Evolutionary conservation across 1,140 invertebrate species (phyloP).

Genomic region (Procambarus virginalis): DNA sequence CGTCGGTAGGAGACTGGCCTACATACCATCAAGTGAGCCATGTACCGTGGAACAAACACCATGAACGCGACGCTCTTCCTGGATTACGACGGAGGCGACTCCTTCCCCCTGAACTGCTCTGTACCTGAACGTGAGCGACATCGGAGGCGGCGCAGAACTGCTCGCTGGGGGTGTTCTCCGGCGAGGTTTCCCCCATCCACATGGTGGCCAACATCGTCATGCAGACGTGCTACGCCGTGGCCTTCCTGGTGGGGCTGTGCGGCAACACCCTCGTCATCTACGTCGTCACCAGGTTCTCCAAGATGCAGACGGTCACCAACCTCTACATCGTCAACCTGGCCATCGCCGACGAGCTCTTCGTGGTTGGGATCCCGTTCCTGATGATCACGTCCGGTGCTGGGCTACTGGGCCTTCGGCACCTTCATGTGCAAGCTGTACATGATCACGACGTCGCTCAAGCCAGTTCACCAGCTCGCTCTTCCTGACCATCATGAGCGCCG

Average conservation of each 20-base stretch:
- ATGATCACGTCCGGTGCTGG: constrained; percentile 89
- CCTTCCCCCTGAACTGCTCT: constrained; percentile 42
- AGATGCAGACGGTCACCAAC: constrained; percentile 98
- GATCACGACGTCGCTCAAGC: constrained; percentile 94
- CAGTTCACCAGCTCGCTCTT: constrained; percentile 96
- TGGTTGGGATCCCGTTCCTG: constrained; percentile 94
- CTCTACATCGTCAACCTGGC: constrained; percentile 97
- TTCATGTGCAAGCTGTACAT: constrained; percentile 94
- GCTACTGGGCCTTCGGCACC: constrained; percentile 92
- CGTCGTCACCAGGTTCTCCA: constrained; percentile 92
- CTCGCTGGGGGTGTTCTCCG: constrained; percentile 26
- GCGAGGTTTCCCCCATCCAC: constrained; percentile 20
- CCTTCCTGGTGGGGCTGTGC: constrained; percentile 90
- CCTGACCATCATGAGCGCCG: constrained; percentile 95
- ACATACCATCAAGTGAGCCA: no score
- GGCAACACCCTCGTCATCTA: constrained; percentile 98
- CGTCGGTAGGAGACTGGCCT: no score
- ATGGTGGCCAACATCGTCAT: constrained; percentile 43
- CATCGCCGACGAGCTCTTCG: constrained; percentile 95
- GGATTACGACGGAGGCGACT: background rate
- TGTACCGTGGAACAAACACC: background rate
- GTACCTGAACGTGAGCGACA: constrained; percentile 4
- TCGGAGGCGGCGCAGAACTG: constrained; percentile 27
- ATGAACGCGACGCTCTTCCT: constrained; percentile 1
- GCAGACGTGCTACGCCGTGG: constrained; percentile 75